Base-by-base conservation (phyloP, 92 coral and sea anemone genomes). In the Phenganax stokvisi region DNA sequence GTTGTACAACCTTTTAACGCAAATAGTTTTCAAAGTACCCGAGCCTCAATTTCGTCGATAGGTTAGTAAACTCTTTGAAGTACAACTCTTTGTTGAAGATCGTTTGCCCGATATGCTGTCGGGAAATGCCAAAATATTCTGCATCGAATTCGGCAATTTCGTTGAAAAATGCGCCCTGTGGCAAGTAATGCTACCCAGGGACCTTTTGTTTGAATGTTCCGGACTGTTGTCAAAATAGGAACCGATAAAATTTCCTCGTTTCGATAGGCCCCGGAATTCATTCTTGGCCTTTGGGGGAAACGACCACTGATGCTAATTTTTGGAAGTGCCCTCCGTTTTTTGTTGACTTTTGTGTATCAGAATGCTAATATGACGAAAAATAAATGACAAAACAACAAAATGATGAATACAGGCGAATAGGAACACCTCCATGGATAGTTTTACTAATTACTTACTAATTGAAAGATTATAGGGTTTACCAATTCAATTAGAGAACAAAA, bases 11-110 rank as follows among this genome's bases (percentile, higher is more conserved):
- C 25, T 20, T 20, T 20, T 20, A 20, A 20, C 25, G 25, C 25
- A 20, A 20, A 20, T 20, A 86, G 9, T 59, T 81, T 72, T 89
- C 92, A 0, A 91, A 87, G 71, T 89, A 91, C 71, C 89, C 90
- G 15, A 89, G 89, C 17, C 89, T 79, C 51, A 89, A 71, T 2
- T 92, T 92, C 10, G 97, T 89, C 92, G 52, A 89, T 89, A 10
- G 97, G 91, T 68, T 91, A 92, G 72, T 92, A 89, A 11, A 89
- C 91, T 30, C 88, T 89, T 57, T 92, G 87, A 27, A 92, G 86
- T 9, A 89, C 83, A 7, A 92, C 80, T 71, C 97, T 56, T 74
- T 89, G 92, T 70, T 91, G 97, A 1, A 92, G 97, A 63, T 91
- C 97, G 89, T 89, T 84, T 30, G 91, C 86, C n/a, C 84, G 90